phyloP scores from a whole-genome alignment of 2,113 vertebrate species.

The Bufo gargarizans region DNA sequence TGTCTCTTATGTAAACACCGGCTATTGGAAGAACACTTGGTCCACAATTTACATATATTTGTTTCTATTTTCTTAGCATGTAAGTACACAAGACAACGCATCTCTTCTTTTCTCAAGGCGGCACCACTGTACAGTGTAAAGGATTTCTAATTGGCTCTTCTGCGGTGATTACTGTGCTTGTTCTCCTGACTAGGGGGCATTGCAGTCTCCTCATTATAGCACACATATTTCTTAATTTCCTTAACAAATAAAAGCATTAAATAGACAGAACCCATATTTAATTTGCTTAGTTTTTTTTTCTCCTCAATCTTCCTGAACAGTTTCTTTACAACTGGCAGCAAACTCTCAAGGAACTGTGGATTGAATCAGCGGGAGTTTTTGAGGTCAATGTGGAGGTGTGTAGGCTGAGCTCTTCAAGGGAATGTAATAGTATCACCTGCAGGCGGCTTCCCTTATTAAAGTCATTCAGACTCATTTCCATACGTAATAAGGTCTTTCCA shows the following conservation, averaged over 20 bases:
- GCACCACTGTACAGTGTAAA: background rate
- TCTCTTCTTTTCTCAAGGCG: background rate
- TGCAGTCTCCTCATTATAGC: constrained; percentile 15
- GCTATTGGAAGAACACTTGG: background rate
- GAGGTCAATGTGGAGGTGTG: constrained; percentile 47
- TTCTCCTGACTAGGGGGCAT: constrained; percentile 26
- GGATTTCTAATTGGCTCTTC: constrained; percentile 37
- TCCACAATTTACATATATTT: background rate
- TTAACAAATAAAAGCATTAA: constrained; percentile 49
- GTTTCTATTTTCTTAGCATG: background rate
- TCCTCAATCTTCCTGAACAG: background rate
- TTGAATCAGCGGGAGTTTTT: constrained; percentile 52
- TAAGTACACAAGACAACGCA: background rate
- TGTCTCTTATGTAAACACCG: background rate
- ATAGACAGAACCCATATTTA: constrained; percentile 35
- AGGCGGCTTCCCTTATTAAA: constrained; percentile 56
- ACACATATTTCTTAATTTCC: constrained; percentile 43
- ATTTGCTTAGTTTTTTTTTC: background rate
- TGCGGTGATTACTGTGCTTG: constrained; percentile 31
- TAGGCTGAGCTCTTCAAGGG: constrained; percentile 36
- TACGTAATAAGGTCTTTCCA: constrained; percentile 53
- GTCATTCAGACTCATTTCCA: constrained; percentile 55
- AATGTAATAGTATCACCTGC: constrained; percentile 53
- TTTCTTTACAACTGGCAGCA: background rate
- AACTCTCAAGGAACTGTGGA: constrained; percentile 21